Conservation (phyloP, 2,888 invertebrate species). For the Eupithecia exiguata region DNA sequence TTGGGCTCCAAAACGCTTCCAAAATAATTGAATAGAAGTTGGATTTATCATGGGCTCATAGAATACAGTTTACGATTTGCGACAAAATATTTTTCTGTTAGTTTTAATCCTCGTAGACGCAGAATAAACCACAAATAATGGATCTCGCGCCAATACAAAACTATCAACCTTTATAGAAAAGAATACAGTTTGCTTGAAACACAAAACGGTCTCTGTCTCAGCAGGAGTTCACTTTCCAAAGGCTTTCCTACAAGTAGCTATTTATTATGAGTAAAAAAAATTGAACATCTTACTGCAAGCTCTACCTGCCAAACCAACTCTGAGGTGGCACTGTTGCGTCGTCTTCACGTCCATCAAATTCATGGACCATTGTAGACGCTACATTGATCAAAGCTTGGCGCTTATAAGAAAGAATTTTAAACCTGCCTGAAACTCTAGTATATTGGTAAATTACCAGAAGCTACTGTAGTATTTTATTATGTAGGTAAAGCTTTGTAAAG, state of each 20-base stretch:
- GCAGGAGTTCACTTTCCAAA: background rate
- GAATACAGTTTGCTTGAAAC: no score
- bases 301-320: background rate
- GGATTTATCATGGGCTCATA: no score
- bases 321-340: background rate
- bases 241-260: background rate
- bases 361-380: conserved; percentile 68
- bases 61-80: no score
- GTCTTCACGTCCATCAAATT: conserved; percentile 68
- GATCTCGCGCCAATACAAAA: no score
- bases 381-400: conserved; percentile 26
- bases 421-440: background rate
- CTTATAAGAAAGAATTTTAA: background rate
- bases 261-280: no score
- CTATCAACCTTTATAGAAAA: no score
- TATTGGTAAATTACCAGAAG: background rate
- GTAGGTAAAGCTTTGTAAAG: background rate
- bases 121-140: no score
- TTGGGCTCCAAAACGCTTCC: no score
- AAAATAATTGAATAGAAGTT: no score
- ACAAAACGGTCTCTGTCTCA: no score
- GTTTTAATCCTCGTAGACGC: no score
- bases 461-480: background rate
- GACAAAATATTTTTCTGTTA: no score
- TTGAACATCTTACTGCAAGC: background rate